These are phyloP conservation scores for Lophochroa leadbeateri DNA, from an alignment of 2,113 vertebrate species.

Conservation along the genomic window DNA sequence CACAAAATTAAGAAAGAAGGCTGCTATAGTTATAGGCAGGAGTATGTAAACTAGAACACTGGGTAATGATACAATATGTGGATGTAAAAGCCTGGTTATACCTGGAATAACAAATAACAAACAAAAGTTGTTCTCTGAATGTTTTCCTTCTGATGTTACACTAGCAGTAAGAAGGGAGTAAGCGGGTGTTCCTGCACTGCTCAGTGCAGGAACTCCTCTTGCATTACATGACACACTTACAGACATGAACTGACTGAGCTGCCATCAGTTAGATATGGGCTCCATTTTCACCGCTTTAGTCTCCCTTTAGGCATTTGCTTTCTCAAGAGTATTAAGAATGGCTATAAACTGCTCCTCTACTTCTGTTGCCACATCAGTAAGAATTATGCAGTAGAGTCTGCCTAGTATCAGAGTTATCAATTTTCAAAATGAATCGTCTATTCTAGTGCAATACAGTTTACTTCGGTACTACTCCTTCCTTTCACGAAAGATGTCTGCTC, in stretches of 20 bases:
- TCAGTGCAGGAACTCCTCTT: neutral
- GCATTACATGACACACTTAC: neutral
- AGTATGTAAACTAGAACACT: neutral
- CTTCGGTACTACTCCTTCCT: neutral
- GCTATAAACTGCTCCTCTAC: neutral
- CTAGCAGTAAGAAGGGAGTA: neutral
- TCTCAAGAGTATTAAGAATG: neutral
- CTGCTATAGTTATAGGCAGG: neutral
- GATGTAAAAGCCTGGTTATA: neutral
- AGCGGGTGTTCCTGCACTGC: neutral
- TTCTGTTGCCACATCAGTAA: slow-evolving; percentile 1
- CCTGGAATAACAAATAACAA: neutral
- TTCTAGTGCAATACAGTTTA: slow-evolving; percentile 27
- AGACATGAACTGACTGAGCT: neutral
- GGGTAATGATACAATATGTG: neutral
- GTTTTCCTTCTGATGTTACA: neutral
- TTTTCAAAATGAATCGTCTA: slow-evolving; percentile 24
- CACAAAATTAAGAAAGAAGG: neutral
- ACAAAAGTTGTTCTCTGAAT: neutral
- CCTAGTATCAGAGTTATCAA: neutral
- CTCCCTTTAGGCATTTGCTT: neutral
- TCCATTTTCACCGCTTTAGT: neutral
- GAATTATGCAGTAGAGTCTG: neutral
- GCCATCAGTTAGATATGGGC: neutral
- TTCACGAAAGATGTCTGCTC: slow-evolving; percentile 9